phyloP scores from a whole-genome alignment of 2,888 invertebrate species.

The Cryptosula pallasiana region DNA sequence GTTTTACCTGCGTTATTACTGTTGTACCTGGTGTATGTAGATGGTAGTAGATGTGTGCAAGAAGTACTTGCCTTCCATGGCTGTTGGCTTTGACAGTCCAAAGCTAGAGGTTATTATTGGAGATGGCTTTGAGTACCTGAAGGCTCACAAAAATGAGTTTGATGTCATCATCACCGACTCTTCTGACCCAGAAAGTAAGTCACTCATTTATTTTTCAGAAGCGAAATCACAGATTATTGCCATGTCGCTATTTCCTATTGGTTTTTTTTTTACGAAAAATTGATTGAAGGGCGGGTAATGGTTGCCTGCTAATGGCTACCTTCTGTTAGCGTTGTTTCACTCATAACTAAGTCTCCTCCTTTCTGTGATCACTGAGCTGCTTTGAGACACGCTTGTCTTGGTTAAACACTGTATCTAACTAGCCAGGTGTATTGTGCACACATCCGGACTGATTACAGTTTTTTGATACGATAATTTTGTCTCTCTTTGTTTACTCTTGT shows the following conservation, averaged over 20 bases:
- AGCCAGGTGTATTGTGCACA: no score
- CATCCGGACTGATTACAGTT: no score
- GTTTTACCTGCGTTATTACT: no score
- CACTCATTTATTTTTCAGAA: background rate
- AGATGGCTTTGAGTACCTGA: slow-evolving; percentile 93
- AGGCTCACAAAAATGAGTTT: slow-evolving; percentile 72
- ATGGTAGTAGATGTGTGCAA: slow-evolving; percentile 85
- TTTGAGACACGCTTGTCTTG: no score
- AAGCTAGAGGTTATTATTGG: slow-evolving; percentile 78
- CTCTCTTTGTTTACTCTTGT: no score
- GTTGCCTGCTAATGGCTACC: background rate
- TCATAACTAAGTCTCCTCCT: background rate
- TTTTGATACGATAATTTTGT: no score
- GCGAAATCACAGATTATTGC: background rate
- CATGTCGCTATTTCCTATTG: no score
- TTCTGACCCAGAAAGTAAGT: slow-evolving; percentile 84
- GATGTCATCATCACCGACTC: slow-evolving; percentile 98
- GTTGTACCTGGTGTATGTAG: no score
- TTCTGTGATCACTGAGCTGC: background rate
- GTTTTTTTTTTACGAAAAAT: no score
- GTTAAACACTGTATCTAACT: no score
- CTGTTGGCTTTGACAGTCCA: slow-evolving; percentile 73
- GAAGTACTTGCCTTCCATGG: slow-evolving; percentile 83
- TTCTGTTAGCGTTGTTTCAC: background rate
- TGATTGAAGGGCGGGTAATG: no score